Conservation (phyloP, 2,113 vertebrate genomes). For the Pseudonaja textilis region DNA sequence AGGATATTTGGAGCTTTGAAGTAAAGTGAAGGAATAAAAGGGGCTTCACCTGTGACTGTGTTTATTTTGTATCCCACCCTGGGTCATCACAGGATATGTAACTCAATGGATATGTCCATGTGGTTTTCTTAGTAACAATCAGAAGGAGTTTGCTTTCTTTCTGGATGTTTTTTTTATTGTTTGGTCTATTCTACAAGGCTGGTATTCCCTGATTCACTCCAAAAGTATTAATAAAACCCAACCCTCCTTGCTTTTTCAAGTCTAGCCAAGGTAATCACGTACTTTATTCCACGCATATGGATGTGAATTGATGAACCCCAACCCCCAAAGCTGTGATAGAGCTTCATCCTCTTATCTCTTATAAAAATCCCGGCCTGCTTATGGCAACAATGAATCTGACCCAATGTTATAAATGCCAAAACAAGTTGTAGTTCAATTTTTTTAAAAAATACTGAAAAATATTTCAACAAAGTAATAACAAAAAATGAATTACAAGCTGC, state of each 20-base stretch:
- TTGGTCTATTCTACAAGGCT: not conserved
- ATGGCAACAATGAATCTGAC: not conserved
- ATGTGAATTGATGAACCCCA: not conserved
- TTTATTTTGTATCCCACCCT: too few species aligned
- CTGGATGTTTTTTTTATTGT: not conserved
- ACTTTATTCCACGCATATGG: not conserved
- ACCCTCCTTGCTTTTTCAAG: not conserved
- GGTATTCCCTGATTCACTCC: not conserved
- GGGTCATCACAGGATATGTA: too few species aligned
- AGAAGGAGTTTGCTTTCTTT: not conserved
- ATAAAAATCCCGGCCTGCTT: not conserved
- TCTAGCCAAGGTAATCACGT: not conserved
- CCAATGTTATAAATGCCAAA: not conserved
- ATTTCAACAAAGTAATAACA: not conserved
- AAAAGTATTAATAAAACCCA: not conserved
- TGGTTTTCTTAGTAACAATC: not conserved
- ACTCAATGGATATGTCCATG: not conserved
- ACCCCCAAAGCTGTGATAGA: not conserved
- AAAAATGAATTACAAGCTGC: not conserved
- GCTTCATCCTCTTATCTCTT: not conserved
- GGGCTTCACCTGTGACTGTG: too few species aligned
- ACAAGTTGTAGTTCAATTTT: not conserved
- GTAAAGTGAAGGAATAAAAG: too few species aligned
- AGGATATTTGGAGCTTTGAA: too few species aligned
- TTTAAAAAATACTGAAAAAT: not conserved